Base-by-base conservation (phyloP, 2,888 invertebrate species). In the Netelia virgata region DNA sequence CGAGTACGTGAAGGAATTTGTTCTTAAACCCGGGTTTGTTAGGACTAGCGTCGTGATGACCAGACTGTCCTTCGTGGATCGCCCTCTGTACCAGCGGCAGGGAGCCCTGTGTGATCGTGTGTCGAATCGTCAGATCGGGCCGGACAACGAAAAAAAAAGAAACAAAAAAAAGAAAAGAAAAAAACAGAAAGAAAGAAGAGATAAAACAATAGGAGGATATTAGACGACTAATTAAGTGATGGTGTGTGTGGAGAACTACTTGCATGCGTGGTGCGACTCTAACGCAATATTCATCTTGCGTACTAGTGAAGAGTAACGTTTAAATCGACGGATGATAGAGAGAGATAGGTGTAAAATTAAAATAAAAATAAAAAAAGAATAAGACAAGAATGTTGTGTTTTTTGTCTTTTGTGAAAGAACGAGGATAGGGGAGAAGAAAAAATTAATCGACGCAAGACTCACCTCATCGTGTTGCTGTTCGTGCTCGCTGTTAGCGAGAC, bases 1-100 rank as follows among this genome's bases (percentile, higher is more conserved):
- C 97, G 94, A 97, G 95, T 93, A 96, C 97, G 95, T 96, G 96
- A 95, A 97, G 97, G 94, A 97, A 95, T 96, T 97, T 97, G 94
- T 96, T 97, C 95, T 97, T 97, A 94, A 97, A 95, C 95, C 97
- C 96, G 95, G 96, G 96, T 94, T 95, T 96, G 93, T 95, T 94
- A 94, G 95, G 96, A 95, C 93, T 92, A 93, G 92, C 91, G 88
- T 92, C 92, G 90, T 92, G 91, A 86, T 93, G 92, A 90, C 92
- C 92, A 86, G 92, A 89, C 85, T 92, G 92, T 95, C 96, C 95
- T 94, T 96, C 95, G 94, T 95, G 95, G 94, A 96, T 94, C 95
- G 96, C 94, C 95, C 95, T 94, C 94, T 96, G 96, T 95, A 95
- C 94, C 94, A 94, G 93, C 94, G 95, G 94, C 94, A 92, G 89